These are phyloP conservation scores for Pyrgilauda ruficollis DNA, from an alignment of 2,113 vertebrate species.

Conservation along the genomic window DNA sequence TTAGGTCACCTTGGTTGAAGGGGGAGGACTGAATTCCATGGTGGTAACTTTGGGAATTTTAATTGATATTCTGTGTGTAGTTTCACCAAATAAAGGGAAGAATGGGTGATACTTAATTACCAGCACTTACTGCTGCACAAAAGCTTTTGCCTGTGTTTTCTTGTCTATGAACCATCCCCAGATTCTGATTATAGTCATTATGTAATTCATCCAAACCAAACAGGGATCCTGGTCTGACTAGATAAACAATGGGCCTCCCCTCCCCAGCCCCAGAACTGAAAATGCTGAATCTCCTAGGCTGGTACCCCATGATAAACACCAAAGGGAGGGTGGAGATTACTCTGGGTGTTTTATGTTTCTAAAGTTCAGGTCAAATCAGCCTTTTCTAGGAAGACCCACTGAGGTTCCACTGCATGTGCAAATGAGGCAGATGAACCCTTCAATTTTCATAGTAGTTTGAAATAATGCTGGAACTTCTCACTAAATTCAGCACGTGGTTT, in stretches of 20 bases:
- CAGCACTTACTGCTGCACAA: background rate
- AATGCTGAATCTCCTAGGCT: background rate
- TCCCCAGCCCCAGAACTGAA: background rate
- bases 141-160: conserved; percentile 7
- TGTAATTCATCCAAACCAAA: conserved; percentile 18
- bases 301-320: background rate
- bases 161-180: background rate
- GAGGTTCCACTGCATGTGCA: rapidly evolving
- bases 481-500: background rate
- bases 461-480: background rate
- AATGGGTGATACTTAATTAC: background rate
- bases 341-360: background rate
- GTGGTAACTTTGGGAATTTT: background rate
- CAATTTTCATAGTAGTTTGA: background rate
- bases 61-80: background rate
- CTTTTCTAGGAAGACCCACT: background rate
- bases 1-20: background rate
- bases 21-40: background rate
- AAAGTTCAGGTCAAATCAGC: background rate
- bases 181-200: background rate
- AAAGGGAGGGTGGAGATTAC: background rate
- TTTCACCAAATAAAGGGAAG: background rate
- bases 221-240: background rate
- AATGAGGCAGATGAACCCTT: background rate
- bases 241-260: background rate